Conservation (phyloP, 2,113 vertebrate species). For the Pardalotus punctatus region DNA sequence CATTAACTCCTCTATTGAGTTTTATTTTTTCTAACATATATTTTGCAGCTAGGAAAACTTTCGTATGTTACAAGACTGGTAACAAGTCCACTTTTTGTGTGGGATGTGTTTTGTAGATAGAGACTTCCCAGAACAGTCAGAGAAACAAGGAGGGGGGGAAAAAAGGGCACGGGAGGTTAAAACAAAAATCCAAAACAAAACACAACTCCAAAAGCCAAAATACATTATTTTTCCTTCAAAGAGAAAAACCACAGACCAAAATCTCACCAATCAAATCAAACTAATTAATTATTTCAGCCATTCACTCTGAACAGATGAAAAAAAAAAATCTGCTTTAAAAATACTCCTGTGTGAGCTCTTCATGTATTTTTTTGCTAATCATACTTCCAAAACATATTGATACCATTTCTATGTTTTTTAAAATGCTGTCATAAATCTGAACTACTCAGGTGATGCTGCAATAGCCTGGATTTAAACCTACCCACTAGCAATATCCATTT, state of each 20-base stretch:
- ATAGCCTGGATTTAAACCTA: background rate
- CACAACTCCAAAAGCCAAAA: background rate
- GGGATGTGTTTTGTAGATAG: background rate
- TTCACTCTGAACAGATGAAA: background rate
- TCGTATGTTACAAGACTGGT: background rate
- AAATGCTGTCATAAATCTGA: background rate
- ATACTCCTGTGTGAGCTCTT: background rate
- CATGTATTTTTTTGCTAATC: background rate
- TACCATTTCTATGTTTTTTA: rapidly evolving
- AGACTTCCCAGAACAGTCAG: background rate
- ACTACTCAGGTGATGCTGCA: background rate
- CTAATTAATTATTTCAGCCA: background rate
- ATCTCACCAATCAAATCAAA: background rate
- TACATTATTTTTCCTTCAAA: background rate
- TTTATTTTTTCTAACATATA: background rate
- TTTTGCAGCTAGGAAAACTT: background rate
- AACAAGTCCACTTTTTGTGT: background rate
- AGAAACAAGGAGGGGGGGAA: too few relatives aligned
- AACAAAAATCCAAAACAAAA: background rate
- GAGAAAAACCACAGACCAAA: background rate
- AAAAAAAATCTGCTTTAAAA: background rate
- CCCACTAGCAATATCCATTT: background rate
- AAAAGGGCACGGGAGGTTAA: background rate
- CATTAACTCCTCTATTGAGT: background rate
- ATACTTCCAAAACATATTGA: background rate